Percentiles rank a stretch among this genome's conserved stretches.
phyloP scores from a whole-genome alignment of 2,113 vertebrate genomes.

The Chauna torquata region DNA sequence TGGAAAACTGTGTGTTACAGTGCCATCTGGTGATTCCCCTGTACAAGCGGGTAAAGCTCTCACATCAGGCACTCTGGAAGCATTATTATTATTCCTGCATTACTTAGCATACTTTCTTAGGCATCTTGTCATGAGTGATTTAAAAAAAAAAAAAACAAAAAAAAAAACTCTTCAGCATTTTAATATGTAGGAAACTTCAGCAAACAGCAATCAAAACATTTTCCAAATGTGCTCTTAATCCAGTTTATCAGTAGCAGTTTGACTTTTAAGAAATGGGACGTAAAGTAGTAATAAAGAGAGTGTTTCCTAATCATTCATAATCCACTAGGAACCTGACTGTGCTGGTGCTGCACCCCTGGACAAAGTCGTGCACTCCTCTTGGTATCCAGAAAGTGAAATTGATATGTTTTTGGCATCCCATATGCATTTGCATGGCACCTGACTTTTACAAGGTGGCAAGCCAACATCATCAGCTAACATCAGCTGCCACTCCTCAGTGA shows the following conservation, averaged over 20 bases:
- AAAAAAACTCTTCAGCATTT: constrained; percentile 30
- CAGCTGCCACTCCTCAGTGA: background rate
- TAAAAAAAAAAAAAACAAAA: background rate
- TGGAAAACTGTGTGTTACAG: background rate
- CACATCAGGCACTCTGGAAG: background rate
- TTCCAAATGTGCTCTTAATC: constrained; percentile 62
- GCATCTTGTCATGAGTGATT: background rate
- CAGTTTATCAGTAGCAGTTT: constrained; percentile 48
- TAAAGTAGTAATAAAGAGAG: constrained; percentile 16
- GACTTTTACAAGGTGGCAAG: background rate
- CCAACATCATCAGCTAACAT: background rate
- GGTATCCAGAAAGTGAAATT: background rate
- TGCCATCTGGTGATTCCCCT: constrained; percentile 55
- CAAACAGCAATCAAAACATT: constrained; percentile 59
- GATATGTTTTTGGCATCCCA: background rate
- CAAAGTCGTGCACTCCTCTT: background rate
- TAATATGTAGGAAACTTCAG: constrained; percentile 11
- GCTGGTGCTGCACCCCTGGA: background rate
- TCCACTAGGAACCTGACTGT: background rate
- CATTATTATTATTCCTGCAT: background rate
- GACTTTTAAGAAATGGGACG: constrained; percentile 55
- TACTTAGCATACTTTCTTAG: background rate
- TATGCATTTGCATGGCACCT: background rate
- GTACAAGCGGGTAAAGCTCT: background rate
- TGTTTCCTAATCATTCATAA: constrained; percentile 46